Base-by-base conservation (phyloP, 1,140 invertebrate species). In the Pseudomyrmex cubaensis region DNA sequence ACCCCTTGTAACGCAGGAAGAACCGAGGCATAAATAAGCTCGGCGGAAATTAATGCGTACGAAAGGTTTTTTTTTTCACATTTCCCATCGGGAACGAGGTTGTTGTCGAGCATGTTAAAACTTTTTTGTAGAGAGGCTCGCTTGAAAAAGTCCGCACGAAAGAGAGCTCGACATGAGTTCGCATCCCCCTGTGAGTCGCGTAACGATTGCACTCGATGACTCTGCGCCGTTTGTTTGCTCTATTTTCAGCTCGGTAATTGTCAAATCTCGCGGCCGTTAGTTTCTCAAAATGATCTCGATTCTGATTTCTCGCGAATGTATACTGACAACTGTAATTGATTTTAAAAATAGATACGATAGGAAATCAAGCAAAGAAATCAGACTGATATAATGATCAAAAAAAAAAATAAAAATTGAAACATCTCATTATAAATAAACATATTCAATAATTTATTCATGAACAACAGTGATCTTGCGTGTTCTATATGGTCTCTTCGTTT, bases 21-120 rank as follows among this genome's bases (percentile, higher is more conserved):
- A 80, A 50, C 46, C 46, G 8, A 57, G 66, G 64, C 54, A 80
- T 80, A 80, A 80, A 80, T 59, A 80, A 70, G 66, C 64, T 12
- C 22, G 76, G 66, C 46, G 72, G 54, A 61, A 80, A 70, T 80
- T 72, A 80, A 80, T 80, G 76, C 76, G 20, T 70, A 78, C 20
- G 56, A 80, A 72, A 70, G 76, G 52, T 84, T 61, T 67, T 84
- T 84, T 35, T 35, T 35, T 35, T 7, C 35, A 35, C 50, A 52
- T 84, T 84, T 84, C 54, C 62, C 25, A 20, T n/a, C n/a, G 46
- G 48, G 63, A 77, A 82, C 80, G 48, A 77, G 50, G 50, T 70
- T 72, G 35, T 70, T 72, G 54, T 80, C 76, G 76, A 78, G 52
- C 66, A 70, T 35, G 66, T 80, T 80, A 59, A 70, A 72, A 80